Conservation (phyloP, 2,113 vertebrate species). For the Spermophilus dauricus region DNA sequence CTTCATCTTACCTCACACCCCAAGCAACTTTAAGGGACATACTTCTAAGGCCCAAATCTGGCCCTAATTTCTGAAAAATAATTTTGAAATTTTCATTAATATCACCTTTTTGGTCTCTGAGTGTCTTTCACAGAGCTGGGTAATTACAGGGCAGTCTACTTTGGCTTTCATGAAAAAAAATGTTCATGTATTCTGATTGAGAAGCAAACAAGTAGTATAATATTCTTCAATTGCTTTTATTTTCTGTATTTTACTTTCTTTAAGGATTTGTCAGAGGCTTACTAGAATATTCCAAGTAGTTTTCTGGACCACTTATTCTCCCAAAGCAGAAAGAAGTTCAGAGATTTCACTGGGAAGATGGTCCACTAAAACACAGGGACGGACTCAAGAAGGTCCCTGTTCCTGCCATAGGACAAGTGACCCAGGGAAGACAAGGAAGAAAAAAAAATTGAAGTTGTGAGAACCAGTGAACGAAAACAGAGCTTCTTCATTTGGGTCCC, state of each 20-base stretch:
- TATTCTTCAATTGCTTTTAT: neutral
- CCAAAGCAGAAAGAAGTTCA: neutral
- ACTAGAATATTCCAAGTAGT: neutral
- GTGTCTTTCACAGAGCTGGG: neutral
- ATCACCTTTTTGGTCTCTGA: neutral
- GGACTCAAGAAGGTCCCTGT: neutral
- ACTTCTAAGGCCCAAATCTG: neutral
- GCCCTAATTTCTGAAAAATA: constrained; percentile 16
- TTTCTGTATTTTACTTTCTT: neutral
- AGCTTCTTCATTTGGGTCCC: neutral
- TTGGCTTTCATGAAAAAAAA: neutral
- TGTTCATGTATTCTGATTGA: constrained; percentile 20
- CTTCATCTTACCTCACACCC: neutral
- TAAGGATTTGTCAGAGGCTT: neutral
- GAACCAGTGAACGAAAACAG: neutral
- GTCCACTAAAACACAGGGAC: neutral
- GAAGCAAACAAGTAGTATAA: neutral
- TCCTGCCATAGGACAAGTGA: neutral
- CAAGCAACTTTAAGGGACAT: neutral
- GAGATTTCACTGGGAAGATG: neutral
- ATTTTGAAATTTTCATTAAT: neutral
- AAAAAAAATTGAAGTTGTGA: neutral
- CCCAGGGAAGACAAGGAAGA: neutral
- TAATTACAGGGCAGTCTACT: neutral
- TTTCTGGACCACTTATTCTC: neutral